Evolutionary conservation across 2,797 vertebrate species (phyloP).

Genomic region (Myotis findleyi): DNA sequence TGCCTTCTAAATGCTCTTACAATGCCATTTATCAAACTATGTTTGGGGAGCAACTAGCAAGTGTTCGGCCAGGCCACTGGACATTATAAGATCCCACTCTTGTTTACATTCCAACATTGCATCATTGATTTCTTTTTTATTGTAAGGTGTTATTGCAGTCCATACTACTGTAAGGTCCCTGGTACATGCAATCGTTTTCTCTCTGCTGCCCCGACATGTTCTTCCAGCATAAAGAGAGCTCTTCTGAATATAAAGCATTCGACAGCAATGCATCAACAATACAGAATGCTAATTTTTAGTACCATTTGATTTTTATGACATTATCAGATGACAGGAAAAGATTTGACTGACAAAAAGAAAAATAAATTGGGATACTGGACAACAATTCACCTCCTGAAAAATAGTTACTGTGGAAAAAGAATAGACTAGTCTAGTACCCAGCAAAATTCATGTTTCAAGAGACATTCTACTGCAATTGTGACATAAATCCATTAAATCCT

Average conservation of each 20-base stretch:
- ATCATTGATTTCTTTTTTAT: slow-evolving; percentile 47
- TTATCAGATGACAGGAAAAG: slow-evolving; percentile 20
- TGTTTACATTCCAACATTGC: not conserved
- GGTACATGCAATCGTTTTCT: not conserved
- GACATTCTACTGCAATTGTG: not conserved
- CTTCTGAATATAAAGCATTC: slow-evolving; percentile 27
- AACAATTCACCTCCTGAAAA: slow-evolving; percentile 64
- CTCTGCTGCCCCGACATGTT: not conserved
- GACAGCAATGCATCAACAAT: not conserved
- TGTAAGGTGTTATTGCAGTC: slow-evolving; percentile 48
- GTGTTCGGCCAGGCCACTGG: not conserved
- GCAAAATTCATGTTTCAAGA: slow-evolving; percentile 25
- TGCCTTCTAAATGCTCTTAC: not conserved
- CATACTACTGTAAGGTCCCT: not conserved
- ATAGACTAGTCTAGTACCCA: not conserved
- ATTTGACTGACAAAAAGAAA: slow-evolving; percentile 63
- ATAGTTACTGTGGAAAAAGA: slow-evolving; percentile 72
- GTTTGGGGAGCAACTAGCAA: not conserved
- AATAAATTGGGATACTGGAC: slow-evolving; percentile 61
- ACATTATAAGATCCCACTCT: not conserved
- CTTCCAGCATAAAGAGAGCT: not conserved
- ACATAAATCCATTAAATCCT: slow-evolving; percentile 13
- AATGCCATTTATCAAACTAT: slow-evolving; percentile 2
- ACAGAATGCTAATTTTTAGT: slow-evolving; percentile 28
- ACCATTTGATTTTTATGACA: slow-evolving; percentile 44